Evolutionary conservation across 2,888 invertebrate genomes (phyloP).

Genomic region (Athalia rosae): DNA sequence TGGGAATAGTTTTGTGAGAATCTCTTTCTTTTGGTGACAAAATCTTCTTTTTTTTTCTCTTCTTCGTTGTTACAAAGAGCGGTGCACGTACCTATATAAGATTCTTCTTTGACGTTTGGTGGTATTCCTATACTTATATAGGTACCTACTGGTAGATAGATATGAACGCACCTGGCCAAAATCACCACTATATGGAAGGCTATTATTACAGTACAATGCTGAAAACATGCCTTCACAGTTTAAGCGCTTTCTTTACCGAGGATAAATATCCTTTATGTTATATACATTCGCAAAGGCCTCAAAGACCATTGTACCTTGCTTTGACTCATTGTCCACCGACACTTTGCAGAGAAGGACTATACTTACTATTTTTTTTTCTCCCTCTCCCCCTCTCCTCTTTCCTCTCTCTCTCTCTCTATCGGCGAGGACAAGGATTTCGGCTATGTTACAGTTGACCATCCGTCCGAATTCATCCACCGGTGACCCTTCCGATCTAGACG

Average conservation of each 20-base stretch:
- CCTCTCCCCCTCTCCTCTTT: too few relatives aligned
- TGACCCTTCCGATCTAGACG: neutral
- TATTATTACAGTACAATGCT: constrained; percentile 64
- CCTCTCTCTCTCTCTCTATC: neutral
- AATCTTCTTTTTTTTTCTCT: too few relatives aligned
- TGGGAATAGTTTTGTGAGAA: too few relatives aligned
- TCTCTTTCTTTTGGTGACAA: too few relatives aligned
- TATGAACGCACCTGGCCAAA: constrained; percentile 35
- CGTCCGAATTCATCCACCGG: neutral
- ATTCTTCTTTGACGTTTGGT: too few relatives aligned
- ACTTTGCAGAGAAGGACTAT: constrained; percentile 53
- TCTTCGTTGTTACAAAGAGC: too few relatives aligned
- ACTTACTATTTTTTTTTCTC: too few relatives aligned
- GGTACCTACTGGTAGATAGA: too few relatives aligned
- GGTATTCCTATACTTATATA: too few relatives aligned
- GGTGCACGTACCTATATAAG: too few relatives aligned
- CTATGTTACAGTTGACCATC: constrained; percentile 35
- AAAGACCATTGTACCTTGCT: constrained; percentile 55
- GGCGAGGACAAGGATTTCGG: constrained; percentile 15
- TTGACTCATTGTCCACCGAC: constrained; percentile 59
- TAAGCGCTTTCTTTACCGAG: constrained; percentile 57
- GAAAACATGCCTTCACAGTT: constrained; percentile 65
- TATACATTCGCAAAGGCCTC: constrained; percentile 54
- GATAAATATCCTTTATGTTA: constrained; percentile 65
- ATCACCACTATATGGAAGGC: constrained; percentile 48